Base-by-base conservation (phyloP, 2,113 vertebrate genomes). In the Arothron firmamentum region DNA sequence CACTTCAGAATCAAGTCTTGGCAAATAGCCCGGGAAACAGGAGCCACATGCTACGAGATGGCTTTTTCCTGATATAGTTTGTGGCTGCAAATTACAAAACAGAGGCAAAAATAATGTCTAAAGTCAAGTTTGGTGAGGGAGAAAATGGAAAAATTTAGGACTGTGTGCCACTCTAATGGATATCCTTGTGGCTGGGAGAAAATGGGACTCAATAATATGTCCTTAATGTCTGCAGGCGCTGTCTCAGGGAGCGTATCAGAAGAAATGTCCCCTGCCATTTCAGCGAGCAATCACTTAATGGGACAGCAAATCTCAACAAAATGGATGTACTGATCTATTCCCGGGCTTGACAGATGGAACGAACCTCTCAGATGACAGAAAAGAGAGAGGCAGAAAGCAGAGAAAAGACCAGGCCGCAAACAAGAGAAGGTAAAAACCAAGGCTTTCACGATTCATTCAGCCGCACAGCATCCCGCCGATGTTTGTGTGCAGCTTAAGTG, bases 241-340 rank as follows among this genome's bases (percentile, higher is more conserved):
- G 87, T 91, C 92, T 91, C 91, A 90, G 82, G 79, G 90, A 88
- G 69, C 8, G 76, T 80, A 91, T 87, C 87, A 86, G 83, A 89
- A 90, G 92, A 94, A 93, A 92, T 88, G 89, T 88, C 90, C 91
- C 85, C 87, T 86, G 88, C 92, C 94, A 96, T 95, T 95, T 92
- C 89, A 90, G 85, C 91, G 88, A 94, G 92, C 94, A 95, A 95
- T 96, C 94, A 95, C 93, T 96, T 96, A 95, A 97, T 94, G 93
- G 92, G 90, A 85, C 73, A 80, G 91, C 91, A 90, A 92, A 94
- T 93, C 93, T 92, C 92, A 87, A 88, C 31, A 85, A 94, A 95
- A 94, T 94, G 92, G 94, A 94, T 90, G 74, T 82, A 90, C 89
- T 90, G 91, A 90, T 92, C 92, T 92, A 93, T 95, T 96, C 94